These are phyloP conservation scores for Fistularia commersonii DNA, from an alignment of 2,797 vertebrate species.

Conservation along the genomic window DNA sequence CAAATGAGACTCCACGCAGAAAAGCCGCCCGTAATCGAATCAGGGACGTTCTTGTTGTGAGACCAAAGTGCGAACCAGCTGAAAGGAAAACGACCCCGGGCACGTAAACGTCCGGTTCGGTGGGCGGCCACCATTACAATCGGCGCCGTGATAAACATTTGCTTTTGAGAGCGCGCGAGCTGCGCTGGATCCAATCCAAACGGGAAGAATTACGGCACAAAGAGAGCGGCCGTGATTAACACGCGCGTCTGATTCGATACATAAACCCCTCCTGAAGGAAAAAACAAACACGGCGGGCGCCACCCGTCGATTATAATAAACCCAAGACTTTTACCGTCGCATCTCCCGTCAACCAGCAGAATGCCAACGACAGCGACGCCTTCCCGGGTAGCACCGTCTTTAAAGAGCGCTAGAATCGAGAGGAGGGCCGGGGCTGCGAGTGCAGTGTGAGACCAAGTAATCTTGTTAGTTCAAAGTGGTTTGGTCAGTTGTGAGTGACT, in stretches of 20 bases:
- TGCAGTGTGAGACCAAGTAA: constrained; percentile 45
- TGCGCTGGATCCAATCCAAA: constrained; percentile 54
- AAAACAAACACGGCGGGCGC: constrained; percentile 48
- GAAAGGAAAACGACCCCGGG: neutral
- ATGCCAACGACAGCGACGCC: too few relatives aligned
- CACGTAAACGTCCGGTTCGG: constrained; percentile 48
- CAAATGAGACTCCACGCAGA: too few relatives aligned
- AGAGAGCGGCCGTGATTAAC: constrained; percentile 50
- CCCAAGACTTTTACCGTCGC: constrained; percentile 17
- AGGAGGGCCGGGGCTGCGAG: constrained; percentile 11
- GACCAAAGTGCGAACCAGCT: too few relatives aligned
- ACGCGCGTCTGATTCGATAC: constrained; percentile 57
- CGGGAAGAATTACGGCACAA: constrained; percentile 44
- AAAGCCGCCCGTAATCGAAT: too few relatives aligned
- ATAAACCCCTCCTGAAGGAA: constrained; percentile 45
- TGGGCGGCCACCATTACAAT: constrained; percentile 58
- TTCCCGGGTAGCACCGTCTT: too few relatives aligned
- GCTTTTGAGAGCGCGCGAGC: constrained; percentile 53
- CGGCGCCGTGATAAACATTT: constrained; percentile 59
- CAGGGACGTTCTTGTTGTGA: too few relatives aligned
- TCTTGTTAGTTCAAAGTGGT: constrained; percentile 60
- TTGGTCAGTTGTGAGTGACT: constrained; percentile 71
- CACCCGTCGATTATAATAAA: constrained; percentile 39
- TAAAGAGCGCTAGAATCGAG: neutral
- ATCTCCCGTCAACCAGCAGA: neutral